phyloP scores from a whole-genome alignment of 2,888 invertebrate genomes.

The Gari tellinella region DNA sequence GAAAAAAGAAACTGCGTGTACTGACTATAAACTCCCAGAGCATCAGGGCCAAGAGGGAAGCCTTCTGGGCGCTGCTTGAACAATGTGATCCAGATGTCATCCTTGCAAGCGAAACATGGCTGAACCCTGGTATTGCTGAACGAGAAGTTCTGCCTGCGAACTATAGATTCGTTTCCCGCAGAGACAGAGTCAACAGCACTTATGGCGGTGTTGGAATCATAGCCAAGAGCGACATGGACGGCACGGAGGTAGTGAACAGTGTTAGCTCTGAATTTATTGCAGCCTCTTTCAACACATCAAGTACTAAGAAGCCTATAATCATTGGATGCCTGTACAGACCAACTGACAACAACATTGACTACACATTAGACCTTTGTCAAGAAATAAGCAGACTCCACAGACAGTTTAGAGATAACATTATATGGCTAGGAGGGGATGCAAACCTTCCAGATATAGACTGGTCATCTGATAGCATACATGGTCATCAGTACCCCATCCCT shows the following conservation, averaged over 20 bases:
- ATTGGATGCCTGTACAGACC: slow-evolving; percentile 35
- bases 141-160: slow-evolving; percentile 25
- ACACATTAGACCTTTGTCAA: slow-evolving; percentile 14
- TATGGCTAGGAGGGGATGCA: slow-evolving; percentile 15
- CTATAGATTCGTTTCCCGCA: slow-evolving; percentile 24
- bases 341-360: slow-evolving; percentile 16
- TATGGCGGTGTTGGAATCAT: slow-evolving; percentile 39
- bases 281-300: slow-evolving; percentile 22
- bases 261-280: slow-evolving; percentile 38
- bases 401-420: slow-evolving; percentile 6
- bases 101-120: slow-evolving; percentile 27
- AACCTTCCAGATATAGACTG: slow-evolving; percentile 31
- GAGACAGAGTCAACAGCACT: slow-evolving; percentile 9
- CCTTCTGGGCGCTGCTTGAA: slow-evolving; percentile 39
- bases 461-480: slow-evolving; percentile 6
- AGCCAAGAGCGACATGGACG: slow-evolving; percentile 27
- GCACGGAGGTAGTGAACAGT: slow-evolving; percentile 15
- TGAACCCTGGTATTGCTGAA: slow-evolving; percentile 20
- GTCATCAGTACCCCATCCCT: slow-evolving; percentile 15
- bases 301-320: slow-evolving; percentile 28
- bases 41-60: slow-evolving; percentile 32
- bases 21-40: slow-evolving; percentile 33
- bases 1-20: slow-evolving; percentile 29
- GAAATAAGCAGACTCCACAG: background rate
- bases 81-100: slow-evolving; percentile 27